A percentile compares a stretch with the other conserved stretches of the same genome.
Evolutionary conservation across 2,113 vertebrate species (phyloP).

Genomic region (Ptilorrhoa leucosticta): DNA sequence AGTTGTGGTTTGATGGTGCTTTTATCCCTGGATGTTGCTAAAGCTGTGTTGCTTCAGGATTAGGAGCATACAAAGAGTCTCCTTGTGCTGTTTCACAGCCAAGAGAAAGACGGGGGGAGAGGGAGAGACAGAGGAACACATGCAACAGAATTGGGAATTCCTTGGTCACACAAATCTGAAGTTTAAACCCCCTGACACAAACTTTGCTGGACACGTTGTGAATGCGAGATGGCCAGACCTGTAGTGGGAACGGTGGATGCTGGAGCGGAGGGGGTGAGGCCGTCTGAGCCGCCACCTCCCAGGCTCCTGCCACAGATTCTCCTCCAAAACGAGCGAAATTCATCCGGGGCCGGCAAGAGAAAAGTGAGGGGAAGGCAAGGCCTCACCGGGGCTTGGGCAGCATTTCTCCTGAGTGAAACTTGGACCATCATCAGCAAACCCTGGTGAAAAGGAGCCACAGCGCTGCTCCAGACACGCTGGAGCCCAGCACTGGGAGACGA

Average conservation of each 20-base stretch:
- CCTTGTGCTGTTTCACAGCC: constrained; percentile 89
- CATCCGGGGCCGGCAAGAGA: neutral
- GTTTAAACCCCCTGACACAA: constrained; percentile 76
- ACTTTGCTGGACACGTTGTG: constrained; percentile 65
- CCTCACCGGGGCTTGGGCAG: neutral
- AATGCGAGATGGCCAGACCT: constrained; percentile 58
- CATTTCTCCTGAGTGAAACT: neutral
- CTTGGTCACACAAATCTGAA: constrained; percentile 71
- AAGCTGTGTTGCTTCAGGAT: constrained; percentile 95
- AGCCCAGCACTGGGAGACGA: accelerated
- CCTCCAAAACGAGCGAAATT: neutral
- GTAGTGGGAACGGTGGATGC: constrained; percentile 24
- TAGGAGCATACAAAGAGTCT: constrained; percentile 91
- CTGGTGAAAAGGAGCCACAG: neutral
- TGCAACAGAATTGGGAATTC: constrained; percentile 66
- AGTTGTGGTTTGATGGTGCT: constrained; percentile 97
- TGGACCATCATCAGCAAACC: neutral
- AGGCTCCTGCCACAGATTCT: neutral
- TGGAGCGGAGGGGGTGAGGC: neutral
- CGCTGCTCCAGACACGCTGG: accelerated
- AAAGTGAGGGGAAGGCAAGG: neutral
- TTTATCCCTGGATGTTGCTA: constrained; percentile 96
- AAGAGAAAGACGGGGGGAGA: constrained; percentile 77
- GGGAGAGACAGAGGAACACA: constrained; percentile 76
- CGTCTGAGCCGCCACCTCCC: neutral